Percentiles rank a stretch among this genome's conserved stretches.
Conservation (phyloP, 2,113 vertebrate species). For the Xenopus borealis region DNA sequence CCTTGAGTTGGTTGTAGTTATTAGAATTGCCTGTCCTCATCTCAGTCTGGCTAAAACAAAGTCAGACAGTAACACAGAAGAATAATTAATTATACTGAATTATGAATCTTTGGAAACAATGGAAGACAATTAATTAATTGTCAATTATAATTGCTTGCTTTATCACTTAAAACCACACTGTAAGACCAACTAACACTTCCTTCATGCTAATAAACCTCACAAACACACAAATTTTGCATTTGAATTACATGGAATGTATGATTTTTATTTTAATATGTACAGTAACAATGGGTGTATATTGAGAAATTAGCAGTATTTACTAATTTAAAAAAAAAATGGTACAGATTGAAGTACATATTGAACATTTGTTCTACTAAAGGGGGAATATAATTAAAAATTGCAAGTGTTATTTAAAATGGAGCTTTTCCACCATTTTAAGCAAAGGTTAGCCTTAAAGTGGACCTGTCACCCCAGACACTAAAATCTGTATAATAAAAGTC, state of each 20-base stretch:
- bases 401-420: no score
- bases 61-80: background rate
- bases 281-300: no score
- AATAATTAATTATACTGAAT: slow-evolving; percentile 33
- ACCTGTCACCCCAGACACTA: no score
- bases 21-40: background rate
- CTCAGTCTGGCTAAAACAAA: background rate
- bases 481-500: no score
- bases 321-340: no score
- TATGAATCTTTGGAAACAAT: slow-evolving; percentile 33
- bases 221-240: background rate
- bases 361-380: no score
- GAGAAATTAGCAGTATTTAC: no score
- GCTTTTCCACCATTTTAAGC: no score
- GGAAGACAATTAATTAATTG: slow-evolving; percentile 33
- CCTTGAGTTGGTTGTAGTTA: background rate
- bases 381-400: no score
- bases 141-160: slow-evolving; percentile 28
- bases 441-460: no score
- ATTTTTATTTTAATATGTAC: no score
- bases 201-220: slow-evolving; percentile 32
- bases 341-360: no score
- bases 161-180: slow-evolving; percentile 38
- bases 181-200: slow-evolving; percentile 12
- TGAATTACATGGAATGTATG: background rate